Conservation (phyloP, 2,888 invertebrate species). For the Amblyjoppa proteus region DNA sequence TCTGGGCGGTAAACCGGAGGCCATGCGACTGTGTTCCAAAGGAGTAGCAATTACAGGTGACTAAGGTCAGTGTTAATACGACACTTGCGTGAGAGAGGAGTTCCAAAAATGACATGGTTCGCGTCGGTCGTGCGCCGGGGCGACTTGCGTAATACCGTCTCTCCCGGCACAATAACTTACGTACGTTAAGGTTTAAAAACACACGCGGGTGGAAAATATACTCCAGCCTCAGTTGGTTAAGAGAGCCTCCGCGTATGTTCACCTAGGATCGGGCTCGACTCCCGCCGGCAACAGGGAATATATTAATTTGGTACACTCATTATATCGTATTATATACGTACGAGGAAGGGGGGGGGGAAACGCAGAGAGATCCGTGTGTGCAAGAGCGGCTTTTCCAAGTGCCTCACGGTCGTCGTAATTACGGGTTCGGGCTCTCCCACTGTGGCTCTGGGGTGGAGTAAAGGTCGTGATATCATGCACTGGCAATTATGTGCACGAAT, state of each 20-base stretch:
- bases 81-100: constrained; percentile 83
- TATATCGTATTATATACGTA: constrained; percentile 60
- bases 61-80: constrained; percentile 84
- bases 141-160: constrained; percentile 66
- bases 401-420: constrained; percentile 76
- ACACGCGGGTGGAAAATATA: constrained; percentile 36
- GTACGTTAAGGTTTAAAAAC: constrained; percentile 35
- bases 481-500: constrained; percentile 72
- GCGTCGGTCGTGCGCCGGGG: constrained; percentile 69
- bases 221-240: constrained; percentile 27
- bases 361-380: constrained; percentile 34
- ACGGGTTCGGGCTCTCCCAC: constrained; percentile 68
- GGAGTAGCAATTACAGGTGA: constrained; percentile 83
- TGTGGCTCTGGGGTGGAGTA: constrained; percentile 63
- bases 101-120: constrained; percentile 84
- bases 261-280: constrained; percentile 68
- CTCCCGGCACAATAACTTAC: constrained; percentile 59
- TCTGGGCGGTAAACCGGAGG: constrained; percentile 48
- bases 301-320: constrained; percentile 80
- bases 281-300: constrained; percentile 70
- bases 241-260: constrained; percentile 25
- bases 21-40: constrained; percentile 57
- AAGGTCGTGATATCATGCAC: constrained; percentile 68
- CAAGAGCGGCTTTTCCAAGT: constrained; percentile 71
- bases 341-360: not conserved